Conservation (phyloP, 2,113 vertebrate species). For the Taxidea taxus region DNA sequence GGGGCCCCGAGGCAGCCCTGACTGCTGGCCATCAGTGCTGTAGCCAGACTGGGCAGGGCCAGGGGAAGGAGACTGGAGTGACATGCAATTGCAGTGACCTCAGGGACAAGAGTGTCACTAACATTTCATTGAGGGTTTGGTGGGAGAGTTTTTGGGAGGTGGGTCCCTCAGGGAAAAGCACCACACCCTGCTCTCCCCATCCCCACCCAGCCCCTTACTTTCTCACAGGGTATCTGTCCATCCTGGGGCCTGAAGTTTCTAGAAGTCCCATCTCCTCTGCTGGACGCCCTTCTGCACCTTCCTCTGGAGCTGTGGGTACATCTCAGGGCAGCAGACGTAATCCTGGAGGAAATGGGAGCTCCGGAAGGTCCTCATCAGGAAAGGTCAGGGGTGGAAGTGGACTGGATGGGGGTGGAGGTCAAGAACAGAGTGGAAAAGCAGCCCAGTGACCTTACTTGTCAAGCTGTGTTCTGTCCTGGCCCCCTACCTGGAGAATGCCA, state of each 20-base stretch:
- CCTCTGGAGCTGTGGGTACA: too few relatives aligned
- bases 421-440: not conserved
- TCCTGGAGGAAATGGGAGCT: not conserved
- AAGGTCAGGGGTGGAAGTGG: not conserved
- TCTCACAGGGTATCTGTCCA: not conserved
- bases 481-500: not conserved
- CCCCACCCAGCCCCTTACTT: accelerated
- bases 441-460: accelerated
- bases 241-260: not conserved
- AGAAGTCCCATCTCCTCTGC: not conserved
- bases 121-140: not conserved
- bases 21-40: too few relatives aligned
- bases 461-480: not conserved
- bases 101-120: not conserved
- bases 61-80: not conserved
- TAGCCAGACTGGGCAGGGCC: not conserved
- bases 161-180: too few relatives aligned
- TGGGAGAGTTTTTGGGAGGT: not conserved
- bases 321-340: not conserved
- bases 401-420: not conserved
- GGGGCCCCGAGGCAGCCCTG: not conserved
- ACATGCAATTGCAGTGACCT: accelerated
- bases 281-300: accelerated
- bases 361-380: not conserved
- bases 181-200: accelerated